phyloP scores from a whole-genome alignment of 2,797 vertebrate genomes.

The Enteromius afrohamiltoni region DNA sequence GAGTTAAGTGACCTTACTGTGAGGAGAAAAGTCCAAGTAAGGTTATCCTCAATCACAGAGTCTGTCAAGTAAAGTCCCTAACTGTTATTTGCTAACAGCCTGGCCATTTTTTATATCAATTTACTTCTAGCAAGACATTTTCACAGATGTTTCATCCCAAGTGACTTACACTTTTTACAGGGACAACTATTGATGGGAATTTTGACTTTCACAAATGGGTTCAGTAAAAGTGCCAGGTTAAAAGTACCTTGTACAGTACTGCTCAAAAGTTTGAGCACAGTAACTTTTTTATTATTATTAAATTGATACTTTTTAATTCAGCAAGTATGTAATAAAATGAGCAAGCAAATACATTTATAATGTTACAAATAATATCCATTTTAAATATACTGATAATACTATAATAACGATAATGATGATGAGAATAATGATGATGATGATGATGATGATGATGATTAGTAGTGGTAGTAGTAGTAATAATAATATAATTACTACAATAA shows the following conservation, averaged over 20 bases:
- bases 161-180: not conserved
- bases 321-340: not conserved
- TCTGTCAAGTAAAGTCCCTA: slow-evolving; percentile 61
- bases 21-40: slow-evolving; percentile 28
- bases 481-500: no score
- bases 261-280: not conserved
- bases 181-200: not conserved
- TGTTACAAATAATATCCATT: not conserved
- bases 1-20: slow-evolving; percentile 44
- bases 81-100: slow-evolving; percentile 65
- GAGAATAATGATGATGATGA: no score
- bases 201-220: not conserved
- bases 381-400: no score
- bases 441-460: no score
- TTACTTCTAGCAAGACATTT: slow-evolving; percentile 1
- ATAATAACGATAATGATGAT: no score
- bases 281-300: not conserved
- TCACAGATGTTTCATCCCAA: slow-evolving; percentile 15
- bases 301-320: not conserved
- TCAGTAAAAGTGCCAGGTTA: not conserved
- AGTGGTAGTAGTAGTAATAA: no score
- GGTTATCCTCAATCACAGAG: slow-evolving; percentile 29
- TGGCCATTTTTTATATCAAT: slow-evolving; percentile 37
- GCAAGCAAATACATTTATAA: not conserved
- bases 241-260: not conserved